Conservation (phyloP, 2,888 invertebrate genomes). For the Troides helena region DNA sequence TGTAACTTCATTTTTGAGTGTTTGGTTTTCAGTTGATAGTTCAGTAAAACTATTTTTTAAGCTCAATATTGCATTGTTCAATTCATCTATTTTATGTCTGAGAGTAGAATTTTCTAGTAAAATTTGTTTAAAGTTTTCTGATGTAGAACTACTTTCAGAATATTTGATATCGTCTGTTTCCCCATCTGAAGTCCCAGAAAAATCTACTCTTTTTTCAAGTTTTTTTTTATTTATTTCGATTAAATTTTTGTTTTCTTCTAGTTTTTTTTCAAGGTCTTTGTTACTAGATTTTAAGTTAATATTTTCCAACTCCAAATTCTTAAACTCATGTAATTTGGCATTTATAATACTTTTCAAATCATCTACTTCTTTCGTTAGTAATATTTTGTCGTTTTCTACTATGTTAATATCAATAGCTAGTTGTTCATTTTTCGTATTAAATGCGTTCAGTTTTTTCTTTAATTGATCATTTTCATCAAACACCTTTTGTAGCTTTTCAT, state of each 20-base stretch:
- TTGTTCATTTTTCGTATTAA: constrained; percentile 70
- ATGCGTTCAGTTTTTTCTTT: constrained; percentile 55
- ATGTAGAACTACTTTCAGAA: constrained; percentile 27
- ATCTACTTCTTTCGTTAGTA: constrained; percentile 66
- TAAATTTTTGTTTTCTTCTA: constrained; percentile 27
- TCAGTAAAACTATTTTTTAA: constrained; percentile 41
- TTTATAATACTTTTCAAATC: constrained; percentile 62
- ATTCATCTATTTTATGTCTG: constrained; percentile 39
- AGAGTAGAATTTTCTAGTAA: constrained; percentile 47
- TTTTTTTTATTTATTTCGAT: constrained; percentile 39
- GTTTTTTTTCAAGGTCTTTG: constrained; percentile 35
- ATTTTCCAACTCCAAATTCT: constrained; percentile 51
- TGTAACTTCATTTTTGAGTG: constrained; percentile 41
- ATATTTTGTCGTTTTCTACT: constrained; percentile 74
- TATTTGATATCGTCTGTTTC: constrained; percentile 37
- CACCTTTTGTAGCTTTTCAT: constrained; percentile 51
- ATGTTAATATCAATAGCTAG: constrained; percentile 76
- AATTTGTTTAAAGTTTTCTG: constrained; percentile 39
- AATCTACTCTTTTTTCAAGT: constrained; percentile 6
- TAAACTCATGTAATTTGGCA: constrained; percentile 45
- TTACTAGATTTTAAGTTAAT: constrained; percentile 45
- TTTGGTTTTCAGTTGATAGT: constrained; percentile 42
- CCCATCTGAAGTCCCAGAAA: not conserved
- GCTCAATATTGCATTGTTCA: constrained; percentile 41
- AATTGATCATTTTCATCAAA: constrained; percentile 66